phyloP scores from a whole-genome alignment of 2,113 vertebrate genomes.

The Sylvietta virens region DNA sequence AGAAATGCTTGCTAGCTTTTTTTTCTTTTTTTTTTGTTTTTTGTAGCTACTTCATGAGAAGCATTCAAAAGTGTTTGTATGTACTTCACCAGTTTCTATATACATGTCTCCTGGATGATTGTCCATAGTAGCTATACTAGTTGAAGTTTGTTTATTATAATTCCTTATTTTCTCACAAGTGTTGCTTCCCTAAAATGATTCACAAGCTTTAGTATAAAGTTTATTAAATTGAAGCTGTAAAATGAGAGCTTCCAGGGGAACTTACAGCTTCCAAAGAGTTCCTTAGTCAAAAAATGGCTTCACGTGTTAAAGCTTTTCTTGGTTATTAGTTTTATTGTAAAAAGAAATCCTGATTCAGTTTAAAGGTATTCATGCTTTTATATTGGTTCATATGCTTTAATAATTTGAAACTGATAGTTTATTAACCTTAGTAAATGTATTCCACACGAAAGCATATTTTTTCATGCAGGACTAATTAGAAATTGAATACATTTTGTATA shows the following conservation, averaged over 20 bases:
- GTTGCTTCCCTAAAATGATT: neutral
- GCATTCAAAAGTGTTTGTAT: neutral
- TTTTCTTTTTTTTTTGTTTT: neutral
- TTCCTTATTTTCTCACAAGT: neutral
- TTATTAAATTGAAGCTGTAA: neutral
- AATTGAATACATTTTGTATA: neutral
- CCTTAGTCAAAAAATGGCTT: neutral
- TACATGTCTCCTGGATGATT: neutral
- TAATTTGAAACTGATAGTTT: neutral
- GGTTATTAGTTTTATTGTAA: neutral
- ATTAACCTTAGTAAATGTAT: neutral
- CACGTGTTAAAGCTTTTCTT: neutral
- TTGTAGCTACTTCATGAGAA: neutral
- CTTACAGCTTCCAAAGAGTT: neutral
- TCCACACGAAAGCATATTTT: neutral
- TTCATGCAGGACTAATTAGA: neutral
- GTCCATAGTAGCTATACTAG: neutral
- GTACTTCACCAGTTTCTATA: neutral
- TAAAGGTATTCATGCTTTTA: neutral
- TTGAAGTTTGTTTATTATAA: neutral
- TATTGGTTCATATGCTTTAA: neutral
- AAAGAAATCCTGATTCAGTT: neutral
- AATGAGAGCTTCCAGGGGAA: neutral
- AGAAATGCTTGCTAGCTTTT: neutral
- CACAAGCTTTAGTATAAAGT: neutral